Percentiles rank a stretch among this genome's conserved stretches.
Evolutionary conservation across 2,888 invertebrate species (phyloP).

Genomic region (Sericinus montela): DNA sequence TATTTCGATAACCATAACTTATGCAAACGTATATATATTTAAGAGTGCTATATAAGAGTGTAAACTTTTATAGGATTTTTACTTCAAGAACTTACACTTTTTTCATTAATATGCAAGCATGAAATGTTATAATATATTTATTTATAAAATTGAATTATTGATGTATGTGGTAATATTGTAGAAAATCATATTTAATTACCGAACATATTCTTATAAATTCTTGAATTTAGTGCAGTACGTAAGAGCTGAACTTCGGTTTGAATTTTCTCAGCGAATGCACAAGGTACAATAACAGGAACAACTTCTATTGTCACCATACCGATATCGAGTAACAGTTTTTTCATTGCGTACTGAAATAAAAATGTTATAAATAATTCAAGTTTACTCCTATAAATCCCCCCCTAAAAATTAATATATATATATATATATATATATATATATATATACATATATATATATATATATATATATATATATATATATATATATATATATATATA

Average conservation of each 20-base stretch:
- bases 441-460: background rate
- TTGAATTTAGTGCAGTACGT: slow-evolving; percentile 18
- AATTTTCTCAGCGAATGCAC: slow-evolving; percentile 13
- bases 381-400: no score
- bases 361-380: background rate
- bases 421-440: background rate
- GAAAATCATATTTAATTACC: slow-evolving; percentile 10
- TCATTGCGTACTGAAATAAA: background rate
- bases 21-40: no score
- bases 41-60: no score
- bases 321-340: background rate
- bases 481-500: no score
- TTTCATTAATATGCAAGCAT: no score
- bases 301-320: background rate
- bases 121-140: no score
- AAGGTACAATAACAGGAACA: background rate
- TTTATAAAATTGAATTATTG: no score
- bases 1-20: no score
- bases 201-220: slow-evolving; percentile 22
- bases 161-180: no score
- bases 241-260: slow-evolving; percentile 21
- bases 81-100: no score
- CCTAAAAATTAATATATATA: background rate
- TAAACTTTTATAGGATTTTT: no score
- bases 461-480: slow-evolving; percentile 24